Base-by-base conservation (phyloP, 2,797 vertebrate species). In the Typhlichthys eigenmanni region DNA sequence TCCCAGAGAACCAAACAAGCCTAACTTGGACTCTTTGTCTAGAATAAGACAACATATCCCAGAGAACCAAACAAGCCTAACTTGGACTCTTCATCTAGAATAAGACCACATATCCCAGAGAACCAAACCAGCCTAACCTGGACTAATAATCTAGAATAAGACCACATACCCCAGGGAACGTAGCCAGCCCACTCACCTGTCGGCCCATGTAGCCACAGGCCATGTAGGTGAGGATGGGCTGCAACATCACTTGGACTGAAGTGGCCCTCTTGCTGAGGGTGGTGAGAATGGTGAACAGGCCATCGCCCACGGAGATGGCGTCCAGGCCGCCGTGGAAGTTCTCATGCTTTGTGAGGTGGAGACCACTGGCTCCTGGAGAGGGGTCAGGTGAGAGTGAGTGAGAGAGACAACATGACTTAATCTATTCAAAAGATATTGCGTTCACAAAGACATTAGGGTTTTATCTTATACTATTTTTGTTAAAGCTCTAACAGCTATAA, bases 221-320 rank as follows among this genome's bases (percentile, higher is more conserved):
- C 98, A 99, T 99, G 87, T 99, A 99, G 1, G 98, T 99, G 82
- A 99, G 94, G 87, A 99, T 97, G 62, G 98, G 98, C 87, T 99
- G 98, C 58, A 99, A 83, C 98, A 99, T 99, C 85, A 98, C 95
- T 86, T 98, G 96, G 29, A 98, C 96, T 0, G 97, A 96, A 13
- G 95, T 96, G 69, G 97, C 95, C 86, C 95, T 96, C 89, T 98
- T 99, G 88, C 98, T 99, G 55, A 99, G 95, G 0, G 98, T 99
- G 72, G 97, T 99, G 74, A 99, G 89, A 84, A 99, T 99, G 74
- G 96, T 98, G 82, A 99, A 99, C 47, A 99, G 92, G 54, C 98
- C 97, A 14, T 99, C 98, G 2, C 98, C 98, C 68, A 99, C 98
- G 0, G 98, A 99, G 86, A 99, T 99, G 58, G 98, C 98, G 70